Percentiles rank a stretch among this genome's conserved stretches.
These are phyloP conservation scores for Drosophila nannoptera DNA, from an alignment of 1,140 invertebrate genomes.

Conservation along the genomic window DNA sequence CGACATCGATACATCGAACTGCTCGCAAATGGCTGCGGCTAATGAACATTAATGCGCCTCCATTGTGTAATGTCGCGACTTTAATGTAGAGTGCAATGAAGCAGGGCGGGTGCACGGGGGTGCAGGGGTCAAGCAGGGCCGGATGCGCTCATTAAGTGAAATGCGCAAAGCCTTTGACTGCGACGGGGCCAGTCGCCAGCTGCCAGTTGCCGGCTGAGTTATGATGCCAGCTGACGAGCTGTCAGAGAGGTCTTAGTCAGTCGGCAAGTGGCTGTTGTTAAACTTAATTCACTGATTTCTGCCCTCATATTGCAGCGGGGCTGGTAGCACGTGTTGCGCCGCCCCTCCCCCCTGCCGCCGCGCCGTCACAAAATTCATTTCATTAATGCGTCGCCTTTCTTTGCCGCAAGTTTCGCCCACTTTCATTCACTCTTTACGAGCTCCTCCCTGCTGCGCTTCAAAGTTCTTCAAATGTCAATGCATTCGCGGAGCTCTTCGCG, in stretches of 20 bases:
- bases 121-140: slow-evolving; percentile 31
- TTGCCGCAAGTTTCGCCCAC: slow-evolving; percentile 18
- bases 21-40: slow-evolving; percentile 30
- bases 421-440: not conserved
- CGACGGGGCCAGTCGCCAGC: too few relatives aligned
- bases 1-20: slow-evolving; percentile 24
- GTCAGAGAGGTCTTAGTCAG: slow-evolving; percentile 48
- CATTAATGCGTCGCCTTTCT: slow-evolving; percentile 57
- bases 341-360: slow-evolving; percentile 26
- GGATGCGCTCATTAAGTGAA: slow-evolving; percentile 71
- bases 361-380: slow-evolving; percentile 71
- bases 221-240: slow-evolving; percentile 75
- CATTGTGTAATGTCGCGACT: slow-evolving; percentile 73
- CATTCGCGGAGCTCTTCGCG: slow-evolving; percentile 45
- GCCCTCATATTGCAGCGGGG: slow-evolving; percentile 41
- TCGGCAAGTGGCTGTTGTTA: slow-evolving; percentile 48
- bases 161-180: slow-evolving; percentile 58
- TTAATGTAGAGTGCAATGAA: slow-evolving; percentile 77
- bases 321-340: slow-evolving; percentile 54
- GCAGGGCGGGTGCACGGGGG: slow-evolving; percentile 35
- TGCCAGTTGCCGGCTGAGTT: slow-evolving; percentile 54
- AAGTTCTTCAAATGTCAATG: slow-evolving; percentile 73
- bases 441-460: slow-evolving; percentile 36
- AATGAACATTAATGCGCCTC: slow-evolving; percentile 70
- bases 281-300: slow-evolving; percentile 56